Base-by-base conservation (phyloP, 1,140 invertebrate genomes). In the Lordiphosa collinella region DNA sequence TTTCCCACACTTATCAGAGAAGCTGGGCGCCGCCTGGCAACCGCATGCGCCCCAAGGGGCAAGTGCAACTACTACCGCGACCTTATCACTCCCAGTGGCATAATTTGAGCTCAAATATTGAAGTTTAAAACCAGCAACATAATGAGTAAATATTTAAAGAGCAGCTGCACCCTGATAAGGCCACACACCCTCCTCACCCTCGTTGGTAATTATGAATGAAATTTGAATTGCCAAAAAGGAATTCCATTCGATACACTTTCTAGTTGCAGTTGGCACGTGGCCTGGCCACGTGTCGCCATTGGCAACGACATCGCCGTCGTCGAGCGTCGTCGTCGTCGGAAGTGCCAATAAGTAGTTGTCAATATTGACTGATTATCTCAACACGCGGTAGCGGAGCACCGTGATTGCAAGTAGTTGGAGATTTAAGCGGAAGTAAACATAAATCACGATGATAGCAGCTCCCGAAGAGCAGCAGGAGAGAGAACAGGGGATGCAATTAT, bases 331-430 rank as follows among this genome's bases (percentile, higher is more conserved):
- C 22, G 22, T 32, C 55, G 37, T 43, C 84, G 84, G 84, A 87
- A 84, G 82, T 86, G 78, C 60, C 84, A 87, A 87, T 87, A 87
- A 87, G 84, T 84, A 86, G 84, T 87, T 86, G 84, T 87, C 84
- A 87, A 87, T 87, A 87, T 86, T 87, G 84, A 87, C 84, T 84
- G 84, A 87, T 87, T 87, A 87, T 87, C 76, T 84, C 69, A 64
- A 74, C 72, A 73, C 70, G 65, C 53, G 25, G 49, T 55, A 37
- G 46, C 50, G 58, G 3, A 25, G 22, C 36, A 36, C 50, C 60
- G 53, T 79, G 74, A 79, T 80, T 79, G 75, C 75, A 59, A 71
- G 46, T 67, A 73, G 69, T 73, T 73, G 52, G 48, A 58, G 64
- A 54, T 55, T 60, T 55, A 61, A 67, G 62, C 75, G 75, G 75